These are phyloP conservation scores for Eurystomus glaucurus DNA, from an alignment of 2,797 vertebrate genomes.

Conservation along the genomic window DNA sequence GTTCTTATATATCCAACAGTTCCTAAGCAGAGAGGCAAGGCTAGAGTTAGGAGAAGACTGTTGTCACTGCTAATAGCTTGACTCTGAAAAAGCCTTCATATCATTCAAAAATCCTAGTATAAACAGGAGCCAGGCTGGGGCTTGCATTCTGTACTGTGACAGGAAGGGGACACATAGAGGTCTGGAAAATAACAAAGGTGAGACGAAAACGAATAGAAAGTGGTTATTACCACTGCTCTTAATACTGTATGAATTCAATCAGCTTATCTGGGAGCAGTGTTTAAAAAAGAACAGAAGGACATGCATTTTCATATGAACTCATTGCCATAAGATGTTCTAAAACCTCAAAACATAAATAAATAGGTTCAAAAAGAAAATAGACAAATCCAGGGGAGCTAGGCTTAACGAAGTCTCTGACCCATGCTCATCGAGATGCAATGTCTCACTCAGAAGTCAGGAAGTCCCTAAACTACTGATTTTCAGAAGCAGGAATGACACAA, in stretches of 20 bases:
- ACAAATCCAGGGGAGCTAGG: neutral
- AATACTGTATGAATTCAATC: neutral
- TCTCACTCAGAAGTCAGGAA: neutral
- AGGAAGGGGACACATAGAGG: neutral
- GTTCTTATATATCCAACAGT: neutral
- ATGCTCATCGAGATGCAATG: neutral
- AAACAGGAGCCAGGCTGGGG: neutral
- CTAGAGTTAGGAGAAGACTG: neutral
- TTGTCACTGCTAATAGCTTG: conserved; percentile 34
- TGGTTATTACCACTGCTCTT: neutral
- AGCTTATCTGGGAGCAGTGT: neutral
- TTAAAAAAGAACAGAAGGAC: conserved; percentile 35
- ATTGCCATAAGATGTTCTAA: neutral
- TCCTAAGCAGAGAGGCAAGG: neutral
- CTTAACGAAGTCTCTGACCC: neutral
- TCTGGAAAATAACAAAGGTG: conserved; percentile 40
- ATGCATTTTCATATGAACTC: conserved; percentile 13
- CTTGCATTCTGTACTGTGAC: neutral
- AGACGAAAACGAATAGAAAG: conserved; percentile 7
- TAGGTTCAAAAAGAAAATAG: conserved; percentile 1
- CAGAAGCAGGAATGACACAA: neutral
- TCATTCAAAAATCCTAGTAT: neutral
- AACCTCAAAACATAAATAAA: neutral
- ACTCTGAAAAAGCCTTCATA: conserved; percentile 22
- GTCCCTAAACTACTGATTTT: neutral